Evolutionary conservation across 2,797 vertebrate genomes (phyloP).

Genomic region (Phylloscopus collybita): DNA sequence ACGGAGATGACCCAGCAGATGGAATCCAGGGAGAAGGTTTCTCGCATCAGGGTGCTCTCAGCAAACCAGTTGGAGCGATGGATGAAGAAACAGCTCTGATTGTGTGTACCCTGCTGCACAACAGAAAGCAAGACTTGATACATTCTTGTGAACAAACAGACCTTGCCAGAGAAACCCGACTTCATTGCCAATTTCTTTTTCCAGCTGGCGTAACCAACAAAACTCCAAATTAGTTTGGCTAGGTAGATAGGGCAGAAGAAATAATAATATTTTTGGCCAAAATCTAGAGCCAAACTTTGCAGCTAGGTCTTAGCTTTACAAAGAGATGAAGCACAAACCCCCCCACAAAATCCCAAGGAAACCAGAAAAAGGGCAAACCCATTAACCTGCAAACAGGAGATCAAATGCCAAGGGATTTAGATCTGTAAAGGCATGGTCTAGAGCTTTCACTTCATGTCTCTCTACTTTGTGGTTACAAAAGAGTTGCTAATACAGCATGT

Average conservation of each 20-base stretch:
- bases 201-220: slow-evolving; percentile 36
- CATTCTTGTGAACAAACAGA: not conserved
- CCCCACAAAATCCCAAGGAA: not conserved
- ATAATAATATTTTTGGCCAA: slow-evolving; percentile 20
- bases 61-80: fast-evolving
- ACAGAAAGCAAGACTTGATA: slow-evolving; percentile 10
- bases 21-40: not conserved
- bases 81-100: not conserved
- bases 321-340: not conserved
- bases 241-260: slow-evolving; percentile 24
- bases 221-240: slow-evolving; percentile 54
- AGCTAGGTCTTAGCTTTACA: slow-evolving; percentile 5
- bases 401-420: not conserved
- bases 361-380: not conserved
- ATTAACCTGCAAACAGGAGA: not conserved
- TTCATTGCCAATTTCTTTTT: slow-evolving; percentile 10
- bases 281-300: not conserved
- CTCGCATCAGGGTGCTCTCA: not conserved
- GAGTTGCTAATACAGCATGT: not conserved
- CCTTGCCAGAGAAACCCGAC: slow-evolving; percentile 18
- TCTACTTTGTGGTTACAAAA: not conserved
- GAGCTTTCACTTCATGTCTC: not conserved
- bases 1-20: not conserved
- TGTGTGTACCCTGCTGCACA: not conserved
- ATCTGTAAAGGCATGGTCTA: not conserved